Conservation (phyloP, 2,888 invertebrate species). For the Agrotis puta region DNA sequence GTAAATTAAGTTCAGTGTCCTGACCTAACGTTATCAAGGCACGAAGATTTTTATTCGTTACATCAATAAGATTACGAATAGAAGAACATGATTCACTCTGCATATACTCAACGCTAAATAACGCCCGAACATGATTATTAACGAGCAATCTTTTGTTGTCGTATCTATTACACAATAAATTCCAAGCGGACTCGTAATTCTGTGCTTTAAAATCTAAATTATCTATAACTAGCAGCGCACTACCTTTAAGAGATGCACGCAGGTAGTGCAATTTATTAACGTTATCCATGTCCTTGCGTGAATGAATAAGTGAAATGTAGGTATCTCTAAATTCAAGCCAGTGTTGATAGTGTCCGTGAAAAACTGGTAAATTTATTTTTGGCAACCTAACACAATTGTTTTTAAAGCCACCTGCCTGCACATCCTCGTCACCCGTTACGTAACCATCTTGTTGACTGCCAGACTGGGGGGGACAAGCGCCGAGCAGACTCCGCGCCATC, state of each 20-base stretch:
- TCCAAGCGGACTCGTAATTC: constrained; percentile 5
- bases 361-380: no score
- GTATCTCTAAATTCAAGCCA: neutral
- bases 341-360: constrained; percentile 1
- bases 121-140: neutral
- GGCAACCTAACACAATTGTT: no score
- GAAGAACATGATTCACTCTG: neutral
- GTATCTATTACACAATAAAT: neutral
- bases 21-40: no score
- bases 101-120: neutral
- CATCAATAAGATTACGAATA: neutral
- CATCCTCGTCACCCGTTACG: neutral
- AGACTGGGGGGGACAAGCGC: neutral
- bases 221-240: neutral
- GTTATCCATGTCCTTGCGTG: neutral
- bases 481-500: neutral
- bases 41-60: no score
- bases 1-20: no score
- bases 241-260: no score
- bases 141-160: constrained; percentile 2
- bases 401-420: neutral
- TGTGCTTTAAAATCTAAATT: neutral
- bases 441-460: neutral
- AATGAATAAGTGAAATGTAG: no score
- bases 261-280: no score